Evolutionary conservation across 2,888 invertebrate species (phyloP), one percentile per base, ranked within the genome.

Genomic region (Cordilura impudica): DNA sequence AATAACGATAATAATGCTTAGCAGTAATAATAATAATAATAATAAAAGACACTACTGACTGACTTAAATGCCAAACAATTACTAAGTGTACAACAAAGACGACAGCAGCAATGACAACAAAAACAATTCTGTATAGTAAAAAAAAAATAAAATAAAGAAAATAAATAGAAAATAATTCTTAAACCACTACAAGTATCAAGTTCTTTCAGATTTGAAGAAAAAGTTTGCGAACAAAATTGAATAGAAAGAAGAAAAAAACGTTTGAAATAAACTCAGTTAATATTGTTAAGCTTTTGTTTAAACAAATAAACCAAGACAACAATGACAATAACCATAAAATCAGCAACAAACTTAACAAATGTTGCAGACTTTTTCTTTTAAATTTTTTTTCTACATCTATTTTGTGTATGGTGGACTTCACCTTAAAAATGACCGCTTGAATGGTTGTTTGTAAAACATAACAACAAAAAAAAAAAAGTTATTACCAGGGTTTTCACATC

Each of bases 11-110:
- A 54, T 56, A 67, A 56, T 61, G 49, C 23, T 47, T 61, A 45
- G 66, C 60, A 54, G 61, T 58, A 75, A 60, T 56, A 66, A 61
- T 71, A 49, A 49, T 69, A 56, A 71, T 31, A 29, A 56, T 67
- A 72, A 53, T 67, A 73, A 67, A 72, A 69, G 65, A 73, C 67
- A 75, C 63, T 43, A 70, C 45, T 71, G 66, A 74, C 71, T 71
- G 67, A 75, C 43, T 70, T 70, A 53, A 71, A 79, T 61, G 61
- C 61, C 45, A 72, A 61, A 67, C 26, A 65, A 58, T 56, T 56
- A 58, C 67, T 26, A 53, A n/a, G 47, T 51, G 26, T 14, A 14
- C 16, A 14, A 18, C 10, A n/a, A 39, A 26, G 56, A 10, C 23
- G 51, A 39, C 19, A 21, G 21, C 12, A 21, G 47, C 3, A 35